phyloP scores from a whole-genome alignment of 1,140 invertebrate genomes.

The Neodiprion lecontei region DNA sequence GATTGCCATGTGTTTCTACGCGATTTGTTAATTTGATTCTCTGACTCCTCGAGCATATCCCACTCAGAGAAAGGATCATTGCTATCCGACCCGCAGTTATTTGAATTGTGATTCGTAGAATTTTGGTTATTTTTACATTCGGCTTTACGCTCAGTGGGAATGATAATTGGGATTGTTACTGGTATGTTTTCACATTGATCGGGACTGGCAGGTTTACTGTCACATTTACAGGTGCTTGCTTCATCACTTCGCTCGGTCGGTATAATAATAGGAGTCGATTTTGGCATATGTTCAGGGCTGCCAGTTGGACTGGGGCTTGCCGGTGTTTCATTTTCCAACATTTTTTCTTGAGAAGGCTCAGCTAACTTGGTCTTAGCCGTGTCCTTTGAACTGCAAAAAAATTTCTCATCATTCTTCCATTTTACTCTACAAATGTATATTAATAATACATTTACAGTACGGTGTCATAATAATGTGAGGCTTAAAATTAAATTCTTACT shows the following conservation, averaged over 20 bases:
- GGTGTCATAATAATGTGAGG: too few species aligned
- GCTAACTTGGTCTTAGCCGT: not conserved
- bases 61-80: constrained; percentile 29
- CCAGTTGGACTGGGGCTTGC: constrained; percentile 55
- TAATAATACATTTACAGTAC: too few species aligned
- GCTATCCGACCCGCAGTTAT: not conserved
- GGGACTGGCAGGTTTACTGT: constrained; percentile 31
- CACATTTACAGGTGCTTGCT: constrained; percentile 13
- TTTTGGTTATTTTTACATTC: not conserved
- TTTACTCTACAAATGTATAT: too few species aligned
- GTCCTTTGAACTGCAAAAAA: not conserved
- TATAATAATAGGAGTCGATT: constrained; percentile 49
- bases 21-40: constrained; percentile 25
- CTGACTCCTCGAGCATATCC: constrained; percentile 38
- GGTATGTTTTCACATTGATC: constrained; percentile 32
- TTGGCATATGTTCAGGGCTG: constrained; percentile 36
- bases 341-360: constrained; percentile 2
- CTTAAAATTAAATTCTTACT: too few species aligned
- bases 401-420: not conserved
- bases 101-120: not conserved
- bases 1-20: constrained; percentile 8
- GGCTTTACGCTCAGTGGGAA: constrained; percentile 38
- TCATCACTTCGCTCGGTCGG: constrained; percentile 50
- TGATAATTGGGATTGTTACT: constrained; percentile 35
- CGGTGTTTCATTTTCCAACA: constrained; percentile 45